phyloP scores from a whole-genome alignment of 2,888 invertebrate species.

The Eudemis profundana region DNA sequence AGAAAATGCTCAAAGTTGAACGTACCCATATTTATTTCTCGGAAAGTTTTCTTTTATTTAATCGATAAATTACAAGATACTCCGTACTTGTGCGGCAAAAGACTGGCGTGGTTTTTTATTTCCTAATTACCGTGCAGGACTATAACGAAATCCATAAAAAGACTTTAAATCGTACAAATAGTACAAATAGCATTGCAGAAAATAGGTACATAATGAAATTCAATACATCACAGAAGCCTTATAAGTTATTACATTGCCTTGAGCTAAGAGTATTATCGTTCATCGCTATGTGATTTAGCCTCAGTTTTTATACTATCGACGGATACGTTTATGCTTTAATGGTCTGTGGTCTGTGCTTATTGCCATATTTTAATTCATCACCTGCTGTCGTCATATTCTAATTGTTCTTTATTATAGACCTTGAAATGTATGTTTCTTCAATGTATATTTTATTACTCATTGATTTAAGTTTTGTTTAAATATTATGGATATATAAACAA shows the following conservation, averaged over 20 bases:
- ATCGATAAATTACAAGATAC: too few species aligned
- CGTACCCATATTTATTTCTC: too few species aligned
- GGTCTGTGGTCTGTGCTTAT: not conserved
- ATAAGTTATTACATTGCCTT: conserved; percentile 41
- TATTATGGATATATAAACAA: too few species aligned
- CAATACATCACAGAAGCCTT: conserved; percentile 39
- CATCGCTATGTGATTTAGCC: conserved; percentile 24
- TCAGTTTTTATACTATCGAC: conserved; percentile 29
- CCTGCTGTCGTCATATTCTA: not conserved
- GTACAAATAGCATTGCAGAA: conserved; percentile 26
- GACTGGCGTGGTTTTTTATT: not conserved
- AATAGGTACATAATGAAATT: conserved; percentile 32
- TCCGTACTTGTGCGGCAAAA: too few species aligned
- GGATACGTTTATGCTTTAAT: not conserved
- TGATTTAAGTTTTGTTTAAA: too few species aligned
- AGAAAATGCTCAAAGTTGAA: too few species aligned
- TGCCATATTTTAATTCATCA: conserved; percentile 2
- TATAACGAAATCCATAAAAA: conserved; percentile 9
- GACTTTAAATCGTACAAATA: conserved; percentile 15
- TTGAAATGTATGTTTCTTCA: too few species aligned
- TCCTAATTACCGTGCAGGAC: conserved; percentile 20
- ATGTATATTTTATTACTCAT: too few species aligned
- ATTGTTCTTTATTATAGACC: too few species aligned
- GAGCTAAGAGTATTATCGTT: conserved; percentile 39
- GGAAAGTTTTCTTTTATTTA: too few species aligned